Percentiles rank a stretch among this genome's conserved stretches.
These are phyloP conservation scores for Heliconius hermathena DNA, from an alignment of 1,140 invertebrate genomes.

Conservation along the genomic window DNA sequence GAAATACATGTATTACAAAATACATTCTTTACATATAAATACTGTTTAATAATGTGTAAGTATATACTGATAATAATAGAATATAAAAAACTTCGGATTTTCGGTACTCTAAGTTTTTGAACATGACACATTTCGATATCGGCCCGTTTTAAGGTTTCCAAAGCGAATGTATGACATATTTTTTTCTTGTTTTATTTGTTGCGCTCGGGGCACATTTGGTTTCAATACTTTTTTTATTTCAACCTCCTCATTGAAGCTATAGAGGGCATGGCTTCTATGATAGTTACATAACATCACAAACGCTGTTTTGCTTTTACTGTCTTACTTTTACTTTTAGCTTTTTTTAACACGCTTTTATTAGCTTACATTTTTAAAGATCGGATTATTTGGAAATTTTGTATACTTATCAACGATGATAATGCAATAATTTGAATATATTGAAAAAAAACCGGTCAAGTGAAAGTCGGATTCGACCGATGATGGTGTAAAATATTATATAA, in stretches of 20 bases:
- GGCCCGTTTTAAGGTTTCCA: conserved; percentile 11
- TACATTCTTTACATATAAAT: too few relatives aligned
- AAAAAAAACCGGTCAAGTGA: too few relatives aligned
- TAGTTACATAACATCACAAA: not conserved
- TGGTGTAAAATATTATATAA: too few relatives aligned
- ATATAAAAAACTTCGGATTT: not conserved
- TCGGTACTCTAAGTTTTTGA: not conserved
- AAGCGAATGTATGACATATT: conserved; percentile 21
- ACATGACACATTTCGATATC: conserved; percentile 5
- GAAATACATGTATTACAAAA: too few relatives aligned
- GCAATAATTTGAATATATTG: too few relatives aligned
- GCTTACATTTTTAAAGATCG: too few relatives aligned
- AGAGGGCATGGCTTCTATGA: not conserved
- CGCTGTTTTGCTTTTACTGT: not conserved
- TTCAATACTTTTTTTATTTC: not conserved
- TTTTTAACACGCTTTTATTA: too few relatives aligned
- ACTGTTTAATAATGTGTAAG: too few relatives aligned
- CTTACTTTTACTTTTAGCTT: too few relatives aligned
- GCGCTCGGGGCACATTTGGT: not conserved
- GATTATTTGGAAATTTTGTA: too few relatives aligned
- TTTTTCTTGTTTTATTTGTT: conserved; percentile 22
- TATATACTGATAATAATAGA: not conserved
- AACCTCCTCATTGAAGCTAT: not conserved
- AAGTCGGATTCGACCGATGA: too few relatives aligned
- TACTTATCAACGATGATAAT: too few relatives aligned